A percentile compares a stretch with the other conserved stretches of the same genome.
Conservation (phyloP, 1,140 invertebrate species). For the Zaprionus ghesquierei region DNA sequence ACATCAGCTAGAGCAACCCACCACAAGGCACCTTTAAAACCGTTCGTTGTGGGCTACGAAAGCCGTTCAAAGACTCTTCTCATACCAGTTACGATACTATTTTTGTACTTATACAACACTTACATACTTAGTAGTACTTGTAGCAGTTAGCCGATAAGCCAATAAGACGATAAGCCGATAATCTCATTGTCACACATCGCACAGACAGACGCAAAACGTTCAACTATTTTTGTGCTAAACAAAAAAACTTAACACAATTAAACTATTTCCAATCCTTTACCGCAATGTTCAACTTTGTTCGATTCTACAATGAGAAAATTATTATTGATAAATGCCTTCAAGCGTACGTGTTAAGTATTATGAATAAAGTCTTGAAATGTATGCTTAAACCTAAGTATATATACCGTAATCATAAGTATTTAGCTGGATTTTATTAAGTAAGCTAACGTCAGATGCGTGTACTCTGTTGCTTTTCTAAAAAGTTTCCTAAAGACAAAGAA, state of each 20-base stretch:
- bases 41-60: constrained; percentile 52
- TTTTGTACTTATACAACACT: constrained; percentile 31
- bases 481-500: constrained; percentile 74
- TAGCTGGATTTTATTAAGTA: constrained; percentile 1
- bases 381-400: constrained; percentile 62
- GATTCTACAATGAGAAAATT: constrained; percentile 41
- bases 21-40: constrained; percentile 56
- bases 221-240: constrained; percentile 50
- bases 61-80: constrained; percentile 63
- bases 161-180: neutral
- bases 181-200: neutral
- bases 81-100: constrained; percentile 36
- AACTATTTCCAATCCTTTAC: constrained; percentile 35
- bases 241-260: constrained; percentile 16
- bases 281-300: constrained; percentile 33
- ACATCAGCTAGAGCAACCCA: constrained; percentile 51
- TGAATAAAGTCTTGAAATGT: constrained; percentile 60
- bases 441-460: constrained; percentile 38
- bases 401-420: constrained; percentile 32
- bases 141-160: neutral
- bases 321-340: constrained; percentile 62
- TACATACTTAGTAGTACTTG: constrained; percentile 1
- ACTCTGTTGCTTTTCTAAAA: constrained; percentile 67
- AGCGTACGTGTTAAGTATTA: constrained; percentile 75
- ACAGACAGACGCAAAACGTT: neutral